Conservation (phyloP, 1,140 invertebrate species). For the Pseudomyrmex cubaensis region DNA sequence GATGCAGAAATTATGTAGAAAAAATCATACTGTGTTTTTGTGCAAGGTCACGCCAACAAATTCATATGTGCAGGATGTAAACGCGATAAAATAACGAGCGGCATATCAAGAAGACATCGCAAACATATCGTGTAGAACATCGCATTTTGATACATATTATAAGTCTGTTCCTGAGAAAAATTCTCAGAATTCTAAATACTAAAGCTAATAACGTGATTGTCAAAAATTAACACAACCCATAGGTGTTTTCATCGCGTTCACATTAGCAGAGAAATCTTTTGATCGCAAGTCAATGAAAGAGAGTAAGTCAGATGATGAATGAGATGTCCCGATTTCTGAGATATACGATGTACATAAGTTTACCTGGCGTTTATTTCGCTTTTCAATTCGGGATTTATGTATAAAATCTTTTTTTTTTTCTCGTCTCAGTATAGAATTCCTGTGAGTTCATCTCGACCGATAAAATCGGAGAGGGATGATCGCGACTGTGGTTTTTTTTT, state of each 20-base stretch:
- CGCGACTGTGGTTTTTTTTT: conserved; percentile 8
- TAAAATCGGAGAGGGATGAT: conserved; percentile 13
- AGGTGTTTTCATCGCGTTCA: conserved; percentile 32
- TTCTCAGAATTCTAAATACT: background rate
- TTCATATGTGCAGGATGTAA: conserved; percentile 74
- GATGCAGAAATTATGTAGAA: conserved; percentile 69
- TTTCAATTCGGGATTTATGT: conserved; percentile 27
- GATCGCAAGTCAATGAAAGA: conserved; percentile 23
- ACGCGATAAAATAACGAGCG: conserved; percentile 63
- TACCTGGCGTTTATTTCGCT: conserved; percentile 33
- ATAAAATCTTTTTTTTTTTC: conserved; percentile 11
- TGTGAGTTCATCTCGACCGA: conserved; percentile 5
- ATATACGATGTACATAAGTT: conserved; percentile 15
- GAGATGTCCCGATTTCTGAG: conserved; percentile 58
- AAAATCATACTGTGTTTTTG: conserved; percentile 75
- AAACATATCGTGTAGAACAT: background rate
- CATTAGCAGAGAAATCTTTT: conserved; percentile 16
- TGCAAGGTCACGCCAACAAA: conserved; percentile 76
- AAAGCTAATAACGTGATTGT: background rate
- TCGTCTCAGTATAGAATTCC: background rate
- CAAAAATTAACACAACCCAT: conserved; percentile 6
- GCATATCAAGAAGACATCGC: conserved; percentile 19
- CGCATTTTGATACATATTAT: too few relatives aligned
- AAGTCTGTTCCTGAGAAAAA: too few relatives aligned
- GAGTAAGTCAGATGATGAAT: conserved; percentile 54